phyloP scores from a whole-genome alignment of 2,113 vertebrate species.

The Campylomormyrus tamandua region DNA sequence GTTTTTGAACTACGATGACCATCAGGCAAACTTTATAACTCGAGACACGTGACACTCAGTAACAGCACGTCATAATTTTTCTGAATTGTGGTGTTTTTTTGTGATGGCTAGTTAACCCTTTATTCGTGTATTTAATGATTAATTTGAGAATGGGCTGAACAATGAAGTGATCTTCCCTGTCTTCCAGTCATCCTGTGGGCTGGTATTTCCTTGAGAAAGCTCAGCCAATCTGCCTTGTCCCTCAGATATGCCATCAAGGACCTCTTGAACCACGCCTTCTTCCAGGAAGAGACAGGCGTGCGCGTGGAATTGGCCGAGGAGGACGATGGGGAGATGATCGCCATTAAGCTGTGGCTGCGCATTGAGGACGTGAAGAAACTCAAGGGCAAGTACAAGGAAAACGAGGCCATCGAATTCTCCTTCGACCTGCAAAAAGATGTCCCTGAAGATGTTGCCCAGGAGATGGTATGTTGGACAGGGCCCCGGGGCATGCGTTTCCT shows the following conservation, averaged over 20 bases:
- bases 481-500: neutral
- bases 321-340: constrained; percentile 95
- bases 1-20: neutral
- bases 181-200: neutral
- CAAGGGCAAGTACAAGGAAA: constrained; percentile 98
- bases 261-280: constrained; percentile 97
- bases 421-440: constrained; percentile 93
- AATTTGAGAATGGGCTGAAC: neutral
- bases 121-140: neutral
- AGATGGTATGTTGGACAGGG: constrained; percentile 77
- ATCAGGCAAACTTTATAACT: neutral
- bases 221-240: neutral
- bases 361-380: constrained; percentile 97
- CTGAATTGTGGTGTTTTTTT: neutral
- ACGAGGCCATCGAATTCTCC: constrained; percentile 97
- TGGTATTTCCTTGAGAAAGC: neutral
- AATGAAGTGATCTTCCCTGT: neutral
- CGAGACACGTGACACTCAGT: constrained; percentile 2
- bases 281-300: constrained; percentile 96
- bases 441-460: constrained; percentile 95
- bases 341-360: constrained; percentile 93
- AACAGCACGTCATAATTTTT: neutral
- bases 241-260: constrained; percentile 92
- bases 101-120: neutral
- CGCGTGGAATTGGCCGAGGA: constrained; percentile 96